Evolutionary conservation across 2,797 vertebrate genomes (phyloP), one percentile per base, ranked within the genome.

Genomic region (Enteromius paludinosus): DNA sequence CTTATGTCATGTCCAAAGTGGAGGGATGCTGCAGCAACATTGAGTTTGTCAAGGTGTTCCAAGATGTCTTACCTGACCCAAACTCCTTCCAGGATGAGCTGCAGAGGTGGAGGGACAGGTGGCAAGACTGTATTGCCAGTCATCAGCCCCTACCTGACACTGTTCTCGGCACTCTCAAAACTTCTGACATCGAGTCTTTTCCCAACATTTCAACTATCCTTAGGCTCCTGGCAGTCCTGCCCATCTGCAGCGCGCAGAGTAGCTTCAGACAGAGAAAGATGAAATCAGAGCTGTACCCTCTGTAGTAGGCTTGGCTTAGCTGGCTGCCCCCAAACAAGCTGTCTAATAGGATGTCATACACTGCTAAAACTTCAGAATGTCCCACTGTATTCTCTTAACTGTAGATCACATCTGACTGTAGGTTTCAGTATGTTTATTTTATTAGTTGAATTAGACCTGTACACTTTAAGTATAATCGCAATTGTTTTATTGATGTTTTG

Each of bases 1-100:
- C 95, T 95, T 95, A 95, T 54, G 95, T 94, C 90, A 93, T 95
- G 92, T 94, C 94, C 85, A 93, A 94, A 91, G 90, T 92, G 62
- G 93, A 95, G 89, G 94, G 90, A 86, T 92, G 90, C 90, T 90
- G 92, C 86, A 87, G 91, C 10, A 92, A 94, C 82, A 87, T 88
- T 64, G 92, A 94, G 10, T 88, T 93, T 78, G 90, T 92, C 83
- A 89, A 89, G 84, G 84, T 94, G 76, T 95, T 93, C 89, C 92
- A 91, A 88, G 93, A 94, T 43, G 95, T 95, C 85, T 85, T 96
- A 79, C 95, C 95, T 28, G 94, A 95, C 74, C 88, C 92, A 56
- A 82, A 20, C 64, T 93, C 93, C 15, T 91, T 96, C 38, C 87
- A 92, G 73, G 65, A 81, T 11, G 95, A 96, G 90, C 91, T 95